Evolutionary conservation across 2,797 vertebrate genomes (phyloP).

Genomic region (Danio jaintianensis): DNA sequence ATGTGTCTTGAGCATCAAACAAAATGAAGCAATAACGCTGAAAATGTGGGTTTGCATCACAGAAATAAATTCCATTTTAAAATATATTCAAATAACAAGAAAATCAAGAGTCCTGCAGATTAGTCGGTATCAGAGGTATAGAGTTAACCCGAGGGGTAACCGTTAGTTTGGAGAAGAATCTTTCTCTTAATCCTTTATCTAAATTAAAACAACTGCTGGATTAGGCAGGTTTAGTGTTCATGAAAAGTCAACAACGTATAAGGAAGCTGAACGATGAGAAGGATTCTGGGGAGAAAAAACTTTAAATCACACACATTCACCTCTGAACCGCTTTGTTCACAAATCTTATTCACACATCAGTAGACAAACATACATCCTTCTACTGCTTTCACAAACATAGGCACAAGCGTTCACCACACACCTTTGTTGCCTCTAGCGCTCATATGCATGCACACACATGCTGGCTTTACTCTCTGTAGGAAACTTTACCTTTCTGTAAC

Average conservation of each 20-base stretch:
- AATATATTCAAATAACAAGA: neutral
- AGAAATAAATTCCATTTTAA: neutral
- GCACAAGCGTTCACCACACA: neutral
- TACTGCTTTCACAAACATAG: slow-evolving; percentile 1
- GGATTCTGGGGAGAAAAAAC: neutral
- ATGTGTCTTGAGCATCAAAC: neutral
- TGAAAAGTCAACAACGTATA: slow-evolving; percentile 79
- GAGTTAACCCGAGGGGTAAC: slow-evolving; percentile 14
- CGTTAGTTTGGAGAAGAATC: slow-evolving; percentile 54
- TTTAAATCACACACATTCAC: neutral
- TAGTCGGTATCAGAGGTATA: neutral
- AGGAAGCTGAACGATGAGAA: neutral
- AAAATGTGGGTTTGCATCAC: neutral
- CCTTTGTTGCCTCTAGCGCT: neutral
- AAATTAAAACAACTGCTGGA: slow-evolving; percentile 73
- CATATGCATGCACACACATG: slow-evolving; percentile 19
- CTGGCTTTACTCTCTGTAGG: neutral
- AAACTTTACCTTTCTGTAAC: slow-evolving; percentile 29
- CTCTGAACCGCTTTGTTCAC: neutral
- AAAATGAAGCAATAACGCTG: neutral
- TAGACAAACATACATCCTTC: neutral
- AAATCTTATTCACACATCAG: slow-evolving; percentile 10
- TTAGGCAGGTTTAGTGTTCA: slow-evolving; percentile 73
- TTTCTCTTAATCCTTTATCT: slow-evolving; percentile 69
- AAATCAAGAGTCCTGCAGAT: neutral